phyloP scores from a whole-genome alignment of 2,888 invertebrate genomes.

The Trachelus troglodyta region DNA sequence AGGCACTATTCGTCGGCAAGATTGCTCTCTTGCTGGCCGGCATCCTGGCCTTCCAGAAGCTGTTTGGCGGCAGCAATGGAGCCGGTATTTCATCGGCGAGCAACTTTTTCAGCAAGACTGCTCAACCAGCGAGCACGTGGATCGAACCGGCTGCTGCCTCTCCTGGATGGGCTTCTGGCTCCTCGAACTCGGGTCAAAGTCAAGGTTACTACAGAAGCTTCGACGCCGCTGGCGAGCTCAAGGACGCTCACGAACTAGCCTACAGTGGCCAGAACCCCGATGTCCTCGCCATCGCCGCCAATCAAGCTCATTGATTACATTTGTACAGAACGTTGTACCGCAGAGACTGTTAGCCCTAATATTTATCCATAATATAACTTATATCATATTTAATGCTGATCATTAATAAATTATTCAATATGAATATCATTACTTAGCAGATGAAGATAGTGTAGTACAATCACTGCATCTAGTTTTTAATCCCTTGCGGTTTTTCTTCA shows the following conservation, averaged over 20 bases:
- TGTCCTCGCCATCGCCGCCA: slow-evolving; percentile 33
- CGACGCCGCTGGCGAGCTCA: slow-evolving; percentile 68
- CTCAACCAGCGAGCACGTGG: slow-evolving; percentile 37
- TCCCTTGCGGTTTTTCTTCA: no score
- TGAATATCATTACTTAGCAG: no score
- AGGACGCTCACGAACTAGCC: slow-evolving; percentile 77
- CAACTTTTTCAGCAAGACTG: slow-evolving; percentile 51
- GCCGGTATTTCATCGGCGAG: slow-evolving; percentile 41
- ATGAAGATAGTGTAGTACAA: no score
- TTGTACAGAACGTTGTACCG: slow-evolving; percentile 7
- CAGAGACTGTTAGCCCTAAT: slow-evolving; percentile 32
- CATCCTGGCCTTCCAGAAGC: slow-evolving; percentile 76
- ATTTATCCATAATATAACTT: slow-evolving; percentile 28
- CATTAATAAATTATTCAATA: slow-evolving; percentile 4
- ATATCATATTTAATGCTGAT: slow-evolving; percentile 22
- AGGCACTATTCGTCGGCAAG: slow-evolving; percentile 83
- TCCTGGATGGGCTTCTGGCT: slow-evolving; percentile 58
- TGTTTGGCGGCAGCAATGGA: slow-evolving; percentile 70
- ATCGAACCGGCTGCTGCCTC: slow-evolving; percentile 40
- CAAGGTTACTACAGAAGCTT: slow-evolving; percentile 64
- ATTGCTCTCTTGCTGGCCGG: slow-evolving; percentile 81
- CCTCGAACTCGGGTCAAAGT: slow-evolving; percentile 43
- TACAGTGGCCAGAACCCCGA: slow-evolving; percentile 74
- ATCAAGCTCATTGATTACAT: slow-evolving; percentile 22
- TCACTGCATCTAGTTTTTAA: no score